These are phyloP conservation scores for Plebejus argus DNA, from an alignment of 2,888 invertebrate genomes.

Conservation along the genomic window DNA sequence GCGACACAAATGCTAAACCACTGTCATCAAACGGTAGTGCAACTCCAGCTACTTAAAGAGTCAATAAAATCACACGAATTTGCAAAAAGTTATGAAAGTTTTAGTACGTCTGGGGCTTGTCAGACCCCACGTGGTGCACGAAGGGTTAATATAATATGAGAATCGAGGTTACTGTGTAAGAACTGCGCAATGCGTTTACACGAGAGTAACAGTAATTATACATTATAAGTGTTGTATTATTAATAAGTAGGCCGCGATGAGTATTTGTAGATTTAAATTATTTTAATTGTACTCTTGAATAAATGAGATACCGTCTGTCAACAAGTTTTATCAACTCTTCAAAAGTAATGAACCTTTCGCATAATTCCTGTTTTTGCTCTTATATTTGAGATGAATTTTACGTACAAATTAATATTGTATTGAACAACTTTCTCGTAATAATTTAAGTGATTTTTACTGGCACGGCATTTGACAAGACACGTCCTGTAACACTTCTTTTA, in stretches of 20 bases:
- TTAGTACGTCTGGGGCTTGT: no score
- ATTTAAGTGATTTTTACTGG: not conserved
- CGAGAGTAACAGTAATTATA: slow-evolving; percentile 2
- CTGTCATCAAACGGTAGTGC: no score
- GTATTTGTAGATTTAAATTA: slow-evolving; percentile 32
- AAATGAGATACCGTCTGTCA: slow-evolving; percentile 32
- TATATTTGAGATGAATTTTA: not conserved
- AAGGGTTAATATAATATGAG: no score
- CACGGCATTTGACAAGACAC: not conserved
- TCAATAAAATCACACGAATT: no score
- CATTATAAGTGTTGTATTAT: slow-evolving; percentile 14
- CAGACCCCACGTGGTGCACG: no score
- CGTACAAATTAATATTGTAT: not conserved
- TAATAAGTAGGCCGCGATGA: slow-evolving; percentile 29
- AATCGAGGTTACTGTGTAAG: not conserved
- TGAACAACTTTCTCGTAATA: not conserved
- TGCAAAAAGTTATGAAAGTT: no score
- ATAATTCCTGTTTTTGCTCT: slow-evolving; percentile 32
- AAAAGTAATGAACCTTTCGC: slow-evolving; percentile 33
- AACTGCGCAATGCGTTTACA: not conserved
- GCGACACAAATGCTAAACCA: no score
- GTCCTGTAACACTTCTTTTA: not conserved
- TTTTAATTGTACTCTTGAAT: slow-evolving; percentile 34
- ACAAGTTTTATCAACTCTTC: slow-evolving; percentile 30
- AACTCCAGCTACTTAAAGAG: no score